phyloP scores from a whole-genome alignment of 1,140 invertebrate genomes.

The Sweltsa coloradensis region DNA sequence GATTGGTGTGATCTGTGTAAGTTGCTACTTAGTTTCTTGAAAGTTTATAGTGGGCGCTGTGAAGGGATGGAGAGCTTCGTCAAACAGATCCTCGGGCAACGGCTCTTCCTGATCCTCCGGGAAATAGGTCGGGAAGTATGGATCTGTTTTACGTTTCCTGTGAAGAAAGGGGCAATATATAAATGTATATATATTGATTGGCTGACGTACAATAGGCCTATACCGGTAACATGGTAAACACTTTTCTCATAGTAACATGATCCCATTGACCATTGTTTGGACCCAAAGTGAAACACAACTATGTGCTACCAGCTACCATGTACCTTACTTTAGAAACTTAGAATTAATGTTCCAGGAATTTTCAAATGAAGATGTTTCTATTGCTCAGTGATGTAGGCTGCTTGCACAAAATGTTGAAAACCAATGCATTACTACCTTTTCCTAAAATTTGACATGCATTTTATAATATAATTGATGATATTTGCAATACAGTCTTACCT shows the following conservation, averaged over 20 bases:
- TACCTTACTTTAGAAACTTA: not conserved
- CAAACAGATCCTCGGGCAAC: conserved; percentile 55
- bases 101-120: conserved; percentile 38
- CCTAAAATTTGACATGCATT: not conserved
- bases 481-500: conserved; percentile 24
- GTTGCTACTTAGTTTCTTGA: conserved; percentile 28
- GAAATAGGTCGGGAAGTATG: conserved; percentile 72
- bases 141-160: conserved; percentile 39
- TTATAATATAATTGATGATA: not conserved
- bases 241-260: not conserved
- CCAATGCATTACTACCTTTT: not conserved
- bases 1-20: too few relatives aligned
- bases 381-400: not conserved
- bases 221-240: not conserved
- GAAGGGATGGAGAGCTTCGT: conserved; percentile 58
- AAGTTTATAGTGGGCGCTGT: conserved; percentile 51
- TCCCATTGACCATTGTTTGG: not conserved
- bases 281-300: not conserved
- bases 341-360: not conserved
- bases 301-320: not conserved
- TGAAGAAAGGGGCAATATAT: conserved; percentile 2
- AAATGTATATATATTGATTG: not conserved
- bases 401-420: too few relatives aligned
- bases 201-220: not conserved
- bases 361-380: not conserved